phyloP scores from a whole-genome alignment of 2,113 vertebrate species.

The Cephalophus harveyi region DNA sequence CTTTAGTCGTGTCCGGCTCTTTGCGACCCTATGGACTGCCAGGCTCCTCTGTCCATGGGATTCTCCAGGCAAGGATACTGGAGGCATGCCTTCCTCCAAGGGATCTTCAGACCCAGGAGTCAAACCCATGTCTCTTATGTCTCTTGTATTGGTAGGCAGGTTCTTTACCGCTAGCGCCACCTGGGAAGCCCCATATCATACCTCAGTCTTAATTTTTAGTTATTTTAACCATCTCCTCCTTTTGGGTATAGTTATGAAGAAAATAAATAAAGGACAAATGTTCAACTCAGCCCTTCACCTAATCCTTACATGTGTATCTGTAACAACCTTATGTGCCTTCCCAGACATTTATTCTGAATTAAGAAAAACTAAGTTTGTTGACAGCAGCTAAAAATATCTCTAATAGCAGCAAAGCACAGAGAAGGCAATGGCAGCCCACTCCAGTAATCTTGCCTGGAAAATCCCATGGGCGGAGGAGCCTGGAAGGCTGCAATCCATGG shows the following conservation, averaged over 20 bases:
- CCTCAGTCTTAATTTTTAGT: neutral
- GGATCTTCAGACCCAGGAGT: neutral
- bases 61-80: neutral
- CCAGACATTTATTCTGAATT: neutral
- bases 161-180: neutral
- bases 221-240: neutral
- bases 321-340: neutral
- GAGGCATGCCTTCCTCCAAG: neutral
- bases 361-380: neutral
- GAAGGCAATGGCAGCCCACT: too few species aligned
- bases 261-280: neutral
- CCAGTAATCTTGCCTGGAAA: too few species aligned
- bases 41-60: neutral
- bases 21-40: fast-evolving
- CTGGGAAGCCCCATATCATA: neutral
- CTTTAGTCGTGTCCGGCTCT: fast-evolving
- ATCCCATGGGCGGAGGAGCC: too few species aligned
- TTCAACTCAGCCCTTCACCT: neutral
- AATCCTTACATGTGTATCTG: neutral
- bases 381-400: neutral
- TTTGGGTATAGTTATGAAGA: neutral
- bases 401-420: fast-evolving
- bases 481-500: too few species aligned
- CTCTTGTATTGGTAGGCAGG: neutral
- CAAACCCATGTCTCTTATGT: neutral